phyloP scores from a whole-genome alignment of 2,797 vertebrate species.

The Hapalemur alaotrensis region DNA sequence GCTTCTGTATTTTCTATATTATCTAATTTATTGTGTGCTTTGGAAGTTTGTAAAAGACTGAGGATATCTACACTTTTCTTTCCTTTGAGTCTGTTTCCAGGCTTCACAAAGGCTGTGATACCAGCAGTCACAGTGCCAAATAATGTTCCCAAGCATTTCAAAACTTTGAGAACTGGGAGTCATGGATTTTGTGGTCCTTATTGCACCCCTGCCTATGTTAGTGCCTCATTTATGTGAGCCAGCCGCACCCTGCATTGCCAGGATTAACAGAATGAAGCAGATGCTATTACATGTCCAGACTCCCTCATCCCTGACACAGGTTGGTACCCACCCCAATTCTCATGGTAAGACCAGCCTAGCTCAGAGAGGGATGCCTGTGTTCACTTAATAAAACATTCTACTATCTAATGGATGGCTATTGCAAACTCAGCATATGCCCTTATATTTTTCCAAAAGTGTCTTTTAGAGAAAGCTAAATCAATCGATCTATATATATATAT shows the following conservation, averaged over 20 bases:
- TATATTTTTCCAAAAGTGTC: background rate
- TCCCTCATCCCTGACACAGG: background rate
- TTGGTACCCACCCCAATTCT: background rate
- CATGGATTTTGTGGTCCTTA: background rate
- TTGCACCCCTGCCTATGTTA: background rate
- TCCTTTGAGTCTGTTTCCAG: background rate
- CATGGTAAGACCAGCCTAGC: background rate
- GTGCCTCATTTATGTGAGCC: background rate
- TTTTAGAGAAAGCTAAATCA: background rate
- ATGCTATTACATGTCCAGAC: background rate
- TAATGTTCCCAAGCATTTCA: background rate
- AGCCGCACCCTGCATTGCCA: background rate
- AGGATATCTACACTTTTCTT: background rate
- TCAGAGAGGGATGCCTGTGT: background rate
- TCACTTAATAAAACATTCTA: background rate
- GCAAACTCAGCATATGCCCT: background rate
- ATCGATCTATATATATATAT: background rate
- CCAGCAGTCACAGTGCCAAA: background rate
- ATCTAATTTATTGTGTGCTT: background rate
- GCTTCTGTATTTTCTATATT: background rate
- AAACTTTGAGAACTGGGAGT: background rate
- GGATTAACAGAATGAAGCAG: background rate
- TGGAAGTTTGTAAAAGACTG: background rate
- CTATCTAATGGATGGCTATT: background rate
- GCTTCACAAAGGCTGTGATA: background rate